phyloP scores from a whole-genome alignment of 2,888 invertebrate genomes.

The Sepioteuthis lessoniana region DNA sequence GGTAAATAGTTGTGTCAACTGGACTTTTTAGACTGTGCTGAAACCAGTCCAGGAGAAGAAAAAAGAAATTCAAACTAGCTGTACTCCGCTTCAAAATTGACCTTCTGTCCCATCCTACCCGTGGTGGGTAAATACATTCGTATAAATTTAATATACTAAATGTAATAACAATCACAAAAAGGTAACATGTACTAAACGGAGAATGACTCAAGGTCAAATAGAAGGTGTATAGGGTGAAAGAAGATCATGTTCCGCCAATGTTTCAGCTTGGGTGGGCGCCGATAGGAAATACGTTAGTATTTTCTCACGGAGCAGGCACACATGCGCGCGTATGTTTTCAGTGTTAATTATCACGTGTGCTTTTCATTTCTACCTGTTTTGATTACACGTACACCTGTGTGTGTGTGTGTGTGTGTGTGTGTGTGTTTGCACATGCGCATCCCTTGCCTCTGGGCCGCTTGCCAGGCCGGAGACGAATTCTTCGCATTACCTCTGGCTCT shows the following conservation, averaged over 20 bases:
- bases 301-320: neutral
- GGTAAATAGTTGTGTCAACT: too few relatives aligned
- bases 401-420: neutral
- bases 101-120: too few relatives aligned
- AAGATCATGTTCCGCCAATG: neutral
- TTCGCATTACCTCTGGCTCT: neutral
- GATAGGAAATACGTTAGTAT: neutral
- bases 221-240: neutral
- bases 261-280: neutral
- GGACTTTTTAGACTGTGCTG: too few relatives aligned
- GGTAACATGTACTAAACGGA: neutral
- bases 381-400: neutral
- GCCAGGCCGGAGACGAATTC: neutral
- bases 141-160: too few relatives aligned
- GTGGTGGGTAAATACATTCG: too few relatives aligned
- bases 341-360: neutral
- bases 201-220: constrained; percentile 47
- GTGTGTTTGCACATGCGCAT: neutral
- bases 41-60: too few relatives aligned
- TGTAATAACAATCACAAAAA: too few relatives aligned
- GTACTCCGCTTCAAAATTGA: too few relatives aligned
- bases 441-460: neutral
- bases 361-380: neutral
- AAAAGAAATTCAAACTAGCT: too few relatives aligned
- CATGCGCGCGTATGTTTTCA: neutral